Evolutionary conservation across 2,888 invertebrate species (phyloP), one percentile per base, ranked within the genome.

Genomic region (Tridacna crocea): DNA sequence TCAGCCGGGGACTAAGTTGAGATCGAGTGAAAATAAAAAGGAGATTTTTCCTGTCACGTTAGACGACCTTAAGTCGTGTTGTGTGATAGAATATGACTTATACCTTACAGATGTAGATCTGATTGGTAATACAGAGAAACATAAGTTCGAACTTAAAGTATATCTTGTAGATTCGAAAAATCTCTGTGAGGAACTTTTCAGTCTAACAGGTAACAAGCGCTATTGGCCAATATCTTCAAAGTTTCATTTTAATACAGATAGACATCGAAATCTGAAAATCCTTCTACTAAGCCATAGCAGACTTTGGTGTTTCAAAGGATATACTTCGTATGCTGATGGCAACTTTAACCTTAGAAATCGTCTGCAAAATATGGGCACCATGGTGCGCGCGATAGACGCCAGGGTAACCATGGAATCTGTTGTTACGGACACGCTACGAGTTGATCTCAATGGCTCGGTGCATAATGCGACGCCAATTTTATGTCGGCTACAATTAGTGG

Each of bases 1-100:
- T n/a, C 80, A 83, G 47, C 85, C 85, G 0, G 85, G 85, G 36
- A 79, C 83, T 0, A 83, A 85, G 77, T 72, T 85, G 10, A 55
- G 85, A 27, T 66, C 85, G 10, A 75, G 66, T 48, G 77, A 74
- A 22, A 75, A 61, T 11, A 73, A 65, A 46, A 75, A 70, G 27
- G 77, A 83, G 17, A 75, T 85, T 17, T 63, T 72, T 24, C 80
- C 74, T 12, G 78, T 85, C 73, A 81, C 78, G 17, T 12, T 66
- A 2, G 75, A 85, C 8, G 81, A 85, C 65, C 58, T 85, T 22
- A 75, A 72, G 27, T 51, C 51, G 0, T 77, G 79, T 24, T 85
- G 85, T 72, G 83, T 83, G 19, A 46, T 83, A 22, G 77, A 66
- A 10, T 85, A 85, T 63, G 79, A 58, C 47, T 24, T 85, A 24